phyloP scores from a whole-genome alignment of 2,888 invertebrate genomes.

The Zele albiditarsus region DNA sequence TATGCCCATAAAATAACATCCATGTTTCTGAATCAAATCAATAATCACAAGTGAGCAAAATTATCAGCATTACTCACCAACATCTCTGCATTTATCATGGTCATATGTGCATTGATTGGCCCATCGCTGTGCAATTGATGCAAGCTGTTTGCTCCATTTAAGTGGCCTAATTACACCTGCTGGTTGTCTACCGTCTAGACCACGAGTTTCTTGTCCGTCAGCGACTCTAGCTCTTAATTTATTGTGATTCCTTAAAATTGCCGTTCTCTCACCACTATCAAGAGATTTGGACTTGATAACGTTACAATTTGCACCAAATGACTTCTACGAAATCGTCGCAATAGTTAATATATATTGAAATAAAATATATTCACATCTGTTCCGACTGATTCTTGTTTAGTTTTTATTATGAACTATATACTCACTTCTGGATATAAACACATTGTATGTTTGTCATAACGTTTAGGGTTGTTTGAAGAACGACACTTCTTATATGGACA shows the following conservation, averaged over 20 bases:
- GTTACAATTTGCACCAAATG: neutral
- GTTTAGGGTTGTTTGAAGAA: neutral
- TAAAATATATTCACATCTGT: too few species aligned
- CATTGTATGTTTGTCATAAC: neutral
- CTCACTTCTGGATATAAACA: neutral
- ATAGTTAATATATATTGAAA: neutral
- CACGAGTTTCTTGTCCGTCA: constrained; percentile 48
- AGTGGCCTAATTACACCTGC: constrained; percentile 36
- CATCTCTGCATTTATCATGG: constrained; percentile 69
- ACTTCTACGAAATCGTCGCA: neutral
- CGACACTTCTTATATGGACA: neutral
- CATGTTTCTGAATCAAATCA: neutral
- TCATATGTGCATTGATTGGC: constrained; percentile 69
- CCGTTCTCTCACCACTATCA: constrained; percentile 22
- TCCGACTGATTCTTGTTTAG: neutral
- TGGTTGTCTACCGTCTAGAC: constrained; percentile 55
- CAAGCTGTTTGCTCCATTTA: constrained; percentile 63
- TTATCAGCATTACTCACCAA: constrained; percentile 51
- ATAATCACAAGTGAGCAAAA: neutral
- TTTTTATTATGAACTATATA: neutral
- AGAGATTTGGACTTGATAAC: neutral
- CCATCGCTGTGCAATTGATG: constrained; percentile 68
- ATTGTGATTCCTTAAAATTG: constrained; percentile 50
- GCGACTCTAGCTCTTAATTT: constrained; percentile 46
- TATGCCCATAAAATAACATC: neutral